These are phyloP conservation scores for Tenthredo amoena DNA, from an alignment of 2,888 invertebrate species.

Conservation along the genomic window DNA sequence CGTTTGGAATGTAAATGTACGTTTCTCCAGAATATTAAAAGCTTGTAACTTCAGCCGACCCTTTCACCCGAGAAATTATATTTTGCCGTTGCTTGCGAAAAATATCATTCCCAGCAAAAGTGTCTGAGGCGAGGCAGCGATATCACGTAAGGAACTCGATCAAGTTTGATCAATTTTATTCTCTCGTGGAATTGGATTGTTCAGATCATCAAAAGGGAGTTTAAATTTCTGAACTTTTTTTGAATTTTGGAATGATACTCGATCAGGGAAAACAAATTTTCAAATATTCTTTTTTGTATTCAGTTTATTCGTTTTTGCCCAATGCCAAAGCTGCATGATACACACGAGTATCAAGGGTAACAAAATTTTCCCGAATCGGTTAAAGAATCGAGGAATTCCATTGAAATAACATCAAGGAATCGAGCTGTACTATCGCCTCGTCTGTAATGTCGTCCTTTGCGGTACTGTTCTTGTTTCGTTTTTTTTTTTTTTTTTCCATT, in stretches of 20 bases:
- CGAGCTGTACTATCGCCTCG: background rate
- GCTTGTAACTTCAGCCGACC: slow-evolving; percentile 14
- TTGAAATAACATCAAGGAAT: background rate
- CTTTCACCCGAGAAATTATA: slow-evolving; percentile 13
- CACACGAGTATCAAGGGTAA: background rate
- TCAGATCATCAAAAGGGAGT: background rate
- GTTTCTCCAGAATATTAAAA: slow-evolving; percentile 35
- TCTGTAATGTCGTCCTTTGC: background rate
- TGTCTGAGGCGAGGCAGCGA: background rate
- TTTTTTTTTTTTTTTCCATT: background rate
- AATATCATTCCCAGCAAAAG: background rate
- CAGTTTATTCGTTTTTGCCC: background rate
- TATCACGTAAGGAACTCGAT: background rate
- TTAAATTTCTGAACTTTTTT: background rate
- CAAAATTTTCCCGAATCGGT: background rate
- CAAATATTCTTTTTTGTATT: background rate
- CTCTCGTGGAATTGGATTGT: background rate
- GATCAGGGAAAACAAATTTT: slow-evolving; percentile 2
- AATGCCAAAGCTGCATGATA: background rate
- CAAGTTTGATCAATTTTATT: background rate
- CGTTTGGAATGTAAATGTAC: slow-evolving; percentile 36
- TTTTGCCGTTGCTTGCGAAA: slow-evolving; percentile 10
- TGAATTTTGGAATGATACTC: background rate
- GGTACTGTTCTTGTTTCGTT: background rate
- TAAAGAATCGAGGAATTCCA: background rate